A percentile compares a stretch with the other conserved stretches of the same genome.
Conservation (phyloP, 37 sponge, comb jelly and placozoan genomes). For the Corticium candelabrum region DNA sequence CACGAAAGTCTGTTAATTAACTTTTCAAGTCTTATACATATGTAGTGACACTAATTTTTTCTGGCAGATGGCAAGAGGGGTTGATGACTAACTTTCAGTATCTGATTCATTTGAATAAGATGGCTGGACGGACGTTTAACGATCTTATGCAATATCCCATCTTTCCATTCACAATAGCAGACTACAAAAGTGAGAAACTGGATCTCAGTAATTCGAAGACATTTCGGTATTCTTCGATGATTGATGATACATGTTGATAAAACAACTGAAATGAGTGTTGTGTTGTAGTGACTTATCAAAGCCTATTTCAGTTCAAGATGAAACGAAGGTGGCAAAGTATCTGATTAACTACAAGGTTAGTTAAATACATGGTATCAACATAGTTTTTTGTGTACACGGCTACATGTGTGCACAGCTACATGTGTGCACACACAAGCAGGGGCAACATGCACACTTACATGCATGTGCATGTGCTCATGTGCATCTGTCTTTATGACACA, state of each 20-base stretch:
- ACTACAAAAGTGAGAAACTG: constrained; percentile 70
- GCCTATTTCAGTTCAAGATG: constrained; percentile 79
- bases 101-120: constrained; percentile 94
- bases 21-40: not conserved
- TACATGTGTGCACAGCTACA: not conserved
- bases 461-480: not conserved
- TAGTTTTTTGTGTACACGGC: not conserved
- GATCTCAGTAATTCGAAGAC: constrained; percentile 48
- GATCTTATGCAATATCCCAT: constrained; percentile 99
- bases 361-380: not conserved
- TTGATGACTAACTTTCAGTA: constrained; percentile 97
- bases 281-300: constrained; percentile 42
- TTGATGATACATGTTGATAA: constrained; percentile 16
- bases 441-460: too few relatives aligned
- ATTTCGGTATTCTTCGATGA: too few relatives aligned
- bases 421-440: too few relatives aligned
- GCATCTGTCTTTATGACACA: not conserved
- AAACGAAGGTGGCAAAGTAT: constrained; percentile 50
- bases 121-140: constrained; percentile 96
- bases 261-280: constrained; percentile 2
- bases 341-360: constrained; percentile 63
- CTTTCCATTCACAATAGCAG: constrained; percentile 87
- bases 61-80: constrained; percentile 72
- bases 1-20: not conserved
- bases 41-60: not conserved